A percentile compares a stretch with the other conserved stretches of the same genome.
These are phyloP conservation scores for Terrapene triunguis DNA, from an alignment of 2,113 vertebrate genomes.

Conservation along the genomic window DNA sequence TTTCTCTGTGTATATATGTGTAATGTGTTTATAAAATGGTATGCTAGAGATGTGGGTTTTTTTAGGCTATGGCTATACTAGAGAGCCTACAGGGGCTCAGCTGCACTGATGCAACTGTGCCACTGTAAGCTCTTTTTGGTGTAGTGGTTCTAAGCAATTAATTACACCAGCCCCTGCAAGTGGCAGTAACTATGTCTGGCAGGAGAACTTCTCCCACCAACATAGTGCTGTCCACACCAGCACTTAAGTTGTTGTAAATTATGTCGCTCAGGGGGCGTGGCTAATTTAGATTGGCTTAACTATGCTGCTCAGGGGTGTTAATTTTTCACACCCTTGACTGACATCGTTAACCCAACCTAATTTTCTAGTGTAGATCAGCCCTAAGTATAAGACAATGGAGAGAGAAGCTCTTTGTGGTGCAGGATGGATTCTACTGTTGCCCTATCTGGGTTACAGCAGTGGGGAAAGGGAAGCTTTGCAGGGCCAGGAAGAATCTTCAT, in stretches of 20 bases:
- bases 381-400: not conserved
- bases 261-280: not conserved
- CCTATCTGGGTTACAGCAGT: rapidly evolving
- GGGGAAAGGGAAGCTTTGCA: not conserved
- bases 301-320: too few species aligned
- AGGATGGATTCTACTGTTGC: not conserved
- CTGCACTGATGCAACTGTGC: too few species aligned
- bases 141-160: not conserved
- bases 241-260: not conserved
- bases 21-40: not conserved
- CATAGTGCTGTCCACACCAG: not conserved
- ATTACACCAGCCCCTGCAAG: not conserved
- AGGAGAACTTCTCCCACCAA: not conserved
- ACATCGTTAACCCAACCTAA: too few species aligned
- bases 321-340: too few species aligned
- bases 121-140: not conserved
- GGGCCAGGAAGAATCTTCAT: not conserved
- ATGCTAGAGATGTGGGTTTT: rapidly evolving
- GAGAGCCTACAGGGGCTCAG: not conserved
- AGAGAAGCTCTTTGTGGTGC: not conserved
- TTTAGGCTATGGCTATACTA: not conserved
- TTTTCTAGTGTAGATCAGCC: too few species aligned
- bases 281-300: not conserved
- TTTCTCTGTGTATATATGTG: not conserved
- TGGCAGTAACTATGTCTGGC: not conserved